Base-by-base conservation (phyloP, 2,113 vertebrate species). In the Datnioides undecimradiatus region DNA sequence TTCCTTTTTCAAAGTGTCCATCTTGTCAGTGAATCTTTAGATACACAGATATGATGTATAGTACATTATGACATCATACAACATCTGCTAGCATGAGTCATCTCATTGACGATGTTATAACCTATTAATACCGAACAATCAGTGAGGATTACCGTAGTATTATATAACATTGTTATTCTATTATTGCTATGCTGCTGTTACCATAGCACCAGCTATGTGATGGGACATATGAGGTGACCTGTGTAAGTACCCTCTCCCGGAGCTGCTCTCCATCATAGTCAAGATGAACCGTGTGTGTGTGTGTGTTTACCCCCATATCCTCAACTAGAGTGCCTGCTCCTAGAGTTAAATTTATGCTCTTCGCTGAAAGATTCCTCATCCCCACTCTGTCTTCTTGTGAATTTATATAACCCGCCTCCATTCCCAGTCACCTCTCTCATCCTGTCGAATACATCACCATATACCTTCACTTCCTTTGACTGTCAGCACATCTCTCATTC, bases 401-500 rank as follows among this genome's bases (percentile, higher is more conserved):
- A 77, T 75, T 63, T 48, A 68, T 75, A 25, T 73, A 73, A 70
- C 51, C 67, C 76, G 29, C 49, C 33, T 33, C 12, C 59, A 17
- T 7, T 36, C 41, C 54, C 31, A 46, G 51, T 70, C 62, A 59
- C 34, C 21, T 21, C 43, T 71, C 55, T 83, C 58, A 82, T 62
- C 8, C 8, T 6, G 17, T 60, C n/a, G 75, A 84, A 77, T 67
- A 77, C 16, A 65, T 73, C 54, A 66, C 49, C 38, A 62, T 81
- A 52, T 51, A 81, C 63, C 74, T 83, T 63, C 43, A 51, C 52
- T 55, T 66, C 36, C 62, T 77, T 72, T 62, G 79, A 63, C 85
- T 89, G 82, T 90, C 86, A 81, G 25, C 55, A 11, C 46, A 66
- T 85, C 73, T 68, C 70, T 86, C 84, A 80, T 68, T 83, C 86